Evolutionary conservation across 2,797 vertebrate species (phyloP), one percentile per base, ranked within the genome.

Genomic region (Pipistrellus kuhlii): DNA sequence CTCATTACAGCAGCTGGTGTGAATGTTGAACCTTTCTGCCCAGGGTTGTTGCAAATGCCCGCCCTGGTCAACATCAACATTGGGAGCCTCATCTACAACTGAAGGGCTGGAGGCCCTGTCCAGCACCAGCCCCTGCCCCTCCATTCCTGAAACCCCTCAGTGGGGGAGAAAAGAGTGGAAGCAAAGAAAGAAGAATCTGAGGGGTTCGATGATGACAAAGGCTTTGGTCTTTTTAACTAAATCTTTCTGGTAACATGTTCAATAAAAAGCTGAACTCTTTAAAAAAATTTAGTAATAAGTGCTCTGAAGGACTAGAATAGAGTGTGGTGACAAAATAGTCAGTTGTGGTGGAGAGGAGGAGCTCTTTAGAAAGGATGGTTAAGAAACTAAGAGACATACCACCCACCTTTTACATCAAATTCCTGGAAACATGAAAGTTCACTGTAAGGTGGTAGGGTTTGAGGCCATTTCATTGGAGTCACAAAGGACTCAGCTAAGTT

Each of bases 41-140:
- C 78, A 38, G 78, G 53, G 14, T 69, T 46, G 71, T 75, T 55
- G 35, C 23, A 38, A 80, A 99, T 99, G 98, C 99, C 30, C 99
- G 98, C 99, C 30, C 98, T 99, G 25, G 97, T 98, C 93, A 99
- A 98, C 18, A 93, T 99, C 0, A 99, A 98, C 98, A 99, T 99
- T 35, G 98, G 99, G 21, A 99, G 98, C 90, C 98, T 99, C 96
- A 99, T 99, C 98, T 99, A 98, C 96, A 99, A 98, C 25, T 98
- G 99, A 0, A 99, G 99, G 30, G 99, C 98, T 0, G 98, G 99
- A 57, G 99, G 98, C 38, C 98, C 95, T n/a, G 97, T 96, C 97
- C 97, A 0, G 96, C 97, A 2, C 94, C 97, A 0, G 93, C 97
- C 0, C 96, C 97, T 9, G 93, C 95, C 0, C 97, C 0, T 95